Base-by-base conservation (phyloP, 1,140 invertebrate genomes). In the Meloidogyne hapla region DNA sequence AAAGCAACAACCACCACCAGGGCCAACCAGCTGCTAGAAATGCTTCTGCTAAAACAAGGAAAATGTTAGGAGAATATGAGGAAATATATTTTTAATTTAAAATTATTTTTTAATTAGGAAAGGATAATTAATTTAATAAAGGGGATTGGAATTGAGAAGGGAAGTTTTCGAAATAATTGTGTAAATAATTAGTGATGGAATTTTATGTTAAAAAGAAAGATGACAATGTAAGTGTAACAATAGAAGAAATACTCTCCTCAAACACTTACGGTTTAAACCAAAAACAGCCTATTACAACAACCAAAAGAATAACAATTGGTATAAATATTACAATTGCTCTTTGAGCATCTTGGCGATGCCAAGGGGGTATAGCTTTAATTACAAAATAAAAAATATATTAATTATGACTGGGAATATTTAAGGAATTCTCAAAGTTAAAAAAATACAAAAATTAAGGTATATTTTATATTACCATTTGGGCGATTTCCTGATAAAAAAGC, bases 1-100 rank as follows among this genome's bases (percentile, higher is more conserved):
- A 79, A 18, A 85, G 69, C 21, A 87, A 69, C 28, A 86, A 77
- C 85, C 85, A 86, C 85, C 85, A 86, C 85, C 85, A 86, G 45
- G 85, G 85, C 86, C 86, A 86, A 63, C 86, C 85, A 33, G 84
- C 73, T 45, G 78, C 63, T 15, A 85, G 73, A 70, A 76, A 86
- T 71, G 80, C 77, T 61, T 79, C 48, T 23, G 82, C 84, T 86
- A 83, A 56, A 56, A 48, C 4, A 18, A 48, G 15, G 15, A 18
- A 48, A 48, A 15, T 48, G 15, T 48, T 18, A 18, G 15, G 15
- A 82, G 85, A 85, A 74, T 4, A 62, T n/a, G n/a, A 56, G 69
- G 69, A 42, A 62, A n/a, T n/a, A n/a, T n/a, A n/a, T n/a, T n/a
- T n/a, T n/a, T n/a, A n/a, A n/a, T n/a, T n/a, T n/a, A n/a, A n/a